phyloP scores from a whole-genome alignment of 1,140 invertebrate genomes.

The Fopius arisanus region DNA sequence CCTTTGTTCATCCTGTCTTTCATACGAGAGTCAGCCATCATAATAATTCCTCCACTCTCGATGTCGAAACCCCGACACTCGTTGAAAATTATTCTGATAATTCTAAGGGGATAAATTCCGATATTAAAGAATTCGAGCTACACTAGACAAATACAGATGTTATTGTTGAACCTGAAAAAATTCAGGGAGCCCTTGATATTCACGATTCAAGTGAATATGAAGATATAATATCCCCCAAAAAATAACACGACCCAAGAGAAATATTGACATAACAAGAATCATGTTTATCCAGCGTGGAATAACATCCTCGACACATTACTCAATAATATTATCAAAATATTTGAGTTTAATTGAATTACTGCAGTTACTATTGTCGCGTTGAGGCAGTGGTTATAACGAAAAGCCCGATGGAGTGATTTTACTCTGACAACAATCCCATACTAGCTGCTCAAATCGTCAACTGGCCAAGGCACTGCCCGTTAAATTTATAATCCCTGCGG shows the following conservation, averaged over 20 bases:
- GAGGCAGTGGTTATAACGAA: not conserved
- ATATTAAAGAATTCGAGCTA: too few relatives aligned
- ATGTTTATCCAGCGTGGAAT: not conserved
- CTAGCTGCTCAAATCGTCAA: not conserved
- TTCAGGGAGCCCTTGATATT: not conserved
- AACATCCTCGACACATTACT: not conserved
- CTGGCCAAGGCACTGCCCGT: not conserved
- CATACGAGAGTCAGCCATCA: not conserved
- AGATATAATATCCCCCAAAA: not conserved
- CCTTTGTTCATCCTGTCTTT: not conserved
- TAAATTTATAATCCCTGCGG: constrained; percentile 8
- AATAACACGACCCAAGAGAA: not conserved
- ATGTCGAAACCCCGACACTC: too few relatives aligned
- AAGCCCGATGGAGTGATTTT: not conserved
- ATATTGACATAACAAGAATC: not conserved
- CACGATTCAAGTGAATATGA: not conserved
- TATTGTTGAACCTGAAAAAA: not conserved
- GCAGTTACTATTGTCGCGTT: not conserved
- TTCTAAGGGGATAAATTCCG: too few relatives aligned
- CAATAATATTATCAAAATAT: not conserved
- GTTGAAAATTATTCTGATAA: too few relatives aligned
- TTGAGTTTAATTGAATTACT: not conserved
- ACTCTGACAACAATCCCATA: not conserved
- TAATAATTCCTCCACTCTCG: not conserved
- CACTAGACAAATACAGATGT: not conserved